Base-by-base conservation (phyloP, 1,140 invertebrate species). In the Microvelia longipes region DNA sequence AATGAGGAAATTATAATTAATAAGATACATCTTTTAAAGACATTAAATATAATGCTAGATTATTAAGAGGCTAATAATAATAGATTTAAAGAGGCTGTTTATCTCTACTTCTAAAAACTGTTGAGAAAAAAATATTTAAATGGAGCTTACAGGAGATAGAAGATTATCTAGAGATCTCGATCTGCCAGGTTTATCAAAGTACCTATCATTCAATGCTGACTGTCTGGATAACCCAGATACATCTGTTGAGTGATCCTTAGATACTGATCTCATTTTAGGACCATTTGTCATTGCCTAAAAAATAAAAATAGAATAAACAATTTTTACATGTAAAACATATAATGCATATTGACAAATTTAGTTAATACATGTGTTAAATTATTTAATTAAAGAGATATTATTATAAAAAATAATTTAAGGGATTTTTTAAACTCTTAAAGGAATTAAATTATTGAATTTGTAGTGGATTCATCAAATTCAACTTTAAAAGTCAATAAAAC, bases 201-300 rank as follows among this genome's bases (percentile, higher is more conserved):
- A 94, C 73, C 92, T 81, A 71, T 93, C 91, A 77, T 94, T 94
- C 0, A 94, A 78, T 0, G 91, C 92, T 0, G 91, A 93, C 75
- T 90, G 90, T 64, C 91, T 81, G 0, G 92, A 94, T 0, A 95
- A 80, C 28, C 82, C 84, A 65, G 80, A 81, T 1, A 30, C 61
- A 5, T 72, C 71, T 1, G 68, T 69, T 0, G 81, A 79, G 1
- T 78, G 77, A 72, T 78, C 77, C 35, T 76, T 68, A 11, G 77
- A 78, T 0, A 78, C 71, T 1, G 77, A 78, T 68, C 77, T 67
- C 2, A 74, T 72, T 70, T 77, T 77, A 25, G 73, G 35, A 19
- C 35, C 35, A 50, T 50, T 74, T 29, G 13, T 64, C 11, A 64
- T 24, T 5, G 5, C 15, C 62, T 64, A 24, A 64, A 64, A 64